A percentile compares a stretch with the other conserved stretches of the same genome.
Conservation (phyloP, 2,888 invertebrate species). For the Belgica antarctica region DNA sequence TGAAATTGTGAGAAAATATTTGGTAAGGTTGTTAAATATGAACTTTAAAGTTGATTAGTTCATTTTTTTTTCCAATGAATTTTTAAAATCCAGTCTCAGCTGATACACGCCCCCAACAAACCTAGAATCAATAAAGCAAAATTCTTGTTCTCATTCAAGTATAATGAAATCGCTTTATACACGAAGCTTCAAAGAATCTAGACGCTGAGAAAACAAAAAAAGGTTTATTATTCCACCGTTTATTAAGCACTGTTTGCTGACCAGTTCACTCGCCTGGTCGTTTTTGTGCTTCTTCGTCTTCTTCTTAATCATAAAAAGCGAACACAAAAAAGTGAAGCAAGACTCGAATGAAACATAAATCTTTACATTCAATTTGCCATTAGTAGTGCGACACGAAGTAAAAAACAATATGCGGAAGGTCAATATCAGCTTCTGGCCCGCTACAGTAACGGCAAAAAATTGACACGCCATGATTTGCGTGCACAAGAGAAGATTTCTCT, state of each 20-base stretch:
- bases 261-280: background rate
- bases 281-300: background rate
- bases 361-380: background rate
- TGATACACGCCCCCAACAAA: too few species aligned
- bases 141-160: too few species aligned
- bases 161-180: too few species aligned
- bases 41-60: too few species aligned
- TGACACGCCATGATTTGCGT: background rate
- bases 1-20: too few species aligned
- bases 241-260: conserved; percentile 1
- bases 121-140: background rate
- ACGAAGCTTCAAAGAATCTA: too few species aligned
- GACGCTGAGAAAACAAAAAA: background rate
- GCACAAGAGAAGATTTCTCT: background rate
- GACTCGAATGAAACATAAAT: conserved; percentile 15
- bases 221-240: background rate
- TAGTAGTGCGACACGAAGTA: background rate
- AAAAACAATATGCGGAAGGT: conserved; percentile 2
- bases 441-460: background rate
- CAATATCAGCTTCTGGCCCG: background rate
- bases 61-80: too few species aligned
- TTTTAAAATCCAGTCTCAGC: too few species aligned
- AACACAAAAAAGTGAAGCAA: background rate
- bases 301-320: background rate
- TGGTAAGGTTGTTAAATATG: too few species aligned